Percentiles rank a stretch among this genome's conserved stretches.
These are phyloP conservation scores for Chrysotoxum bicinctum DNA, from an alignment of 2,888 invertebrate species.

Conservation along the genomic window DNA sequence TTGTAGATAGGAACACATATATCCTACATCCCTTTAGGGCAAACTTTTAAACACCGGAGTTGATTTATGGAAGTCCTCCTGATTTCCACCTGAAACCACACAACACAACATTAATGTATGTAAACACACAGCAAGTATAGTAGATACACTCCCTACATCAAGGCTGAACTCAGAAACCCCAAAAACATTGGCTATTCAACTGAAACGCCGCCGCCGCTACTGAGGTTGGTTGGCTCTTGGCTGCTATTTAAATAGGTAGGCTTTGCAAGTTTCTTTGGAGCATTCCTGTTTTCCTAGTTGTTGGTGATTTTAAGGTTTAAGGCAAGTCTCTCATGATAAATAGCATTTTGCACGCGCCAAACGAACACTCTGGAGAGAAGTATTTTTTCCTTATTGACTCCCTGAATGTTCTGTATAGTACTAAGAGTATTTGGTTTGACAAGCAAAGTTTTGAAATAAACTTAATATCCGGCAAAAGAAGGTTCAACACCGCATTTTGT, in stretches of 20 bases:
- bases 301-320: slow-evolving; percentile 37
- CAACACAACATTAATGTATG: neutral
- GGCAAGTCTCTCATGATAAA: slow-evolving; percentile 54
- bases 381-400: neutral
- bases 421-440: neutral
- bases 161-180: slow-evolving; percentile 7
- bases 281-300: slow-evolving; percentile 44
- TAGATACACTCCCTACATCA: neutral
- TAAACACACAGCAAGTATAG: neutral
- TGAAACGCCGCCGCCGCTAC: neutral
- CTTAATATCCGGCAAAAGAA: slow-evolving; percentile 34
- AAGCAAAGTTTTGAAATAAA: slow-evolving; percentile 48
- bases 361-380: neutral
- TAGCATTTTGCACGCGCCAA: slow-evolving; percentile 44
- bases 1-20: neutral
- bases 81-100: slow-evolving; percentile 26
- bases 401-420: neutral
- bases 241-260: neutral
- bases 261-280: slow-evolving; percentile 33
- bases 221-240: neutral
- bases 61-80: slow-evolving; percentile 59
- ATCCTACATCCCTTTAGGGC: slow-evolving; percentile 29
- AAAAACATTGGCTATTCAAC: slow-evolving; percentile 50
- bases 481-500: slow-evolving; percentile 13
- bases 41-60: slow-evolving; percentile 60